Conservation (phyloP, 2,113 vertebrate species). For the Leptobrachium leishanense region DNA sequence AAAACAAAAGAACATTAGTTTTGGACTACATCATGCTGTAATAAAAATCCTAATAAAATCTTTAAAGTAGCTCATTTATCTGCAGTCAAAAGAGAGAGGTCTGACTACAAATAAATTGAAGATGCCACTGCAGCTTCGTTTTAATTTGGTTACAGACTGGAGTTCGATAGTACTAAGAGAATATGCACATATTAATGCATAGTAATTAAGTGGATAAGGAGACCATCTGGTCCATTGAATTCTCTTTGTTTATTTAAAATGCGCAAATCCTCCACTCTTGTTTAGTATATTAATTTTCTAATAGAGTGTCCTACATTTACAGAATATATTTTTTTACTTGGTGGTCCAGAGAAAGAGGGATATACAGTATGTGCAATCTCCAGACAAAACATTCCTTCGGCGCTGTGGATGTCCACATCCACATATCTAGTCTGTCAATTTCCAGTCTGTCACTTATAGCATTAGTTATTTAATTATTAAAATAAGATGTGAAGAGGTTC, state of each 20-base stretch:
- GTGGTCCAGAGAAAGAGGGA: too few relatives aligned
- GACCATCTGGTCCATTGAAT: slow-evolving; percentile 2
- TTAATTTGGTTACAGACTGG: slow-evolving; percentile 30
- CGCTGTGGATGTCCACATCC: too few relatives aligned
- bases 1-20: slow-evolving; percentile 52
- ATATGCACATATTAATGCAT: slow-evolving; percentile 20
- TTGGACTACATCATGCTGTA: slow-evolving; percentile 36
- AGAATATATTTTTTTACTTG: too few relatives aligned
- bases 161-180: slow-evolving; percentile 18
- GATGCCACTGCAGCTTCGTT: slow-evolving; percentile 12
- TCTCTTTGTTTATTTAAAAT: slow-evolving; percentile 6
- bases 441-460: too few relatives aligned
- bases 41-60: slow-evolving; percentile 61
- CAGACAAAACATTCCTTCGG: too few relatives aligned
- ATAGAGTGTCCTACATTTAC: too few relatives aligned
- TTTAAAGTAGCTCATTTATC: slow-evolving; percentile 57
- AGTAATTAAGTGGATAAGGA: slow-evolving; percentile 34
- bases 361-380: too few relatives aligned
- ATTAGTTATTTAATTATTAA: too few relatives aligned
- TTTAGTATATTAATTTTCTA: neutral
- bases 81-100: slow-evolving; percentile 32
- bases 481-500: too few relatives aligned
- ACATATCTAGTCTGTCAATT: too few relatives aligned
- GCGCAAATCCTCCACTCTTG: neutral
- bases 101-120: slow-evolving; percentile 12